phyloP scores from a whole-genome alignment of 2,888 invertebrate species.

The Cremastobaeus sp. region DNA sequence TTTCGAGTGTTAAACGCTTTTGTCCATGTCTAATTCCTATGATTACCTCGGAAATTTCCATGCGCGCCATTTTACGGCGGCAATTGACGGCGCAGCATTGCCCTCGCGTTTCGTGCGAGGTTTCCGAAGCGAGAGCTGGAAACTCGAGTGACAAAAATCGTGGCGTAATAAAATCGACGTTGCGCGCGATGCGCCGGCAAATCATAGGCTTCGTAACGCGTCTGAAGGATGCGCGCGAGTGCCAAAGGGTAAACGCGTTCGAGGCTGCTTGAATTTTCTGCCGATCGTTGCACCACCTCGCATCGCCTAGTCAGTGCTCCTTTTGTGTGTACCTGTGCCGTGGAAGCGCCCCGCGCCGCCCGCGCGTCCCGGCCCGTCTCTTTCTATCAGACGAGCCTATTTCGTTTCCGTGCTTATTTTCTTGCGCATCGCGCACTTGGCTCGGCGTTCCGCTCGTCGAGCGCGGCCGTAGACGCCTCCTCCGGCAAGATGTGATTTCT shows the following conservation, averaged over 20 bases:
- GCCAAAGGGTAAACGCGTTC: conserved; percentile 58
- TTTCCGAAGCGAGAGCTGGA: no score
- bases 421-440: conserved; percentile 43
- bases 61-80: no score
- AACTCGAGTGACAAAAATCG: conserved; percentile 39
- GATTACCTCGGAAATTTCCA: no score
- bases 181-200: conserved; percentile 38
- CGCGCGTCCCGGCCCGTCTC: neutral
- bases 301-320: conserved; percentile 43
- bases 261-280: conserved; percentile 56
- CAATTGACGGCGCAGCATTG: no score
- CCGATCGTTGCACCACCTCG: conserved; percentile 46
- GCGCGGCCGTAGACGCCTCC: conserved; percentile 33
- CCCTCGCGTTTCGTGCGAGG: no score
- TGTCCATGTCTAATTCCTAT: no score
- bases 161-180: conserved; percentile 38
- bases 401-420: conserved; percentile 50
- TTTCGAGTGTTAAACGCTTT: no score
- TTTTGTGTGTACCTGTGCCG: conserved; percentile 28
- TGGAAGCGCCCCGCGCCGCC: conserved; percentile 9
- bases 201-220: conserved; percentile 51
- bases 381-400: conserved; percentile 33
- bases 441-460: conserved; percentile 46
- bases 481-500: conserved; percentile 47
- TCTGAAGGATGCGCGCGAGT: conserved; percentile 51